Evolutionary conservation across 2,797 vertebrate genomes (phyloP).

Genomic region (Myotis planiceps): DNA sequence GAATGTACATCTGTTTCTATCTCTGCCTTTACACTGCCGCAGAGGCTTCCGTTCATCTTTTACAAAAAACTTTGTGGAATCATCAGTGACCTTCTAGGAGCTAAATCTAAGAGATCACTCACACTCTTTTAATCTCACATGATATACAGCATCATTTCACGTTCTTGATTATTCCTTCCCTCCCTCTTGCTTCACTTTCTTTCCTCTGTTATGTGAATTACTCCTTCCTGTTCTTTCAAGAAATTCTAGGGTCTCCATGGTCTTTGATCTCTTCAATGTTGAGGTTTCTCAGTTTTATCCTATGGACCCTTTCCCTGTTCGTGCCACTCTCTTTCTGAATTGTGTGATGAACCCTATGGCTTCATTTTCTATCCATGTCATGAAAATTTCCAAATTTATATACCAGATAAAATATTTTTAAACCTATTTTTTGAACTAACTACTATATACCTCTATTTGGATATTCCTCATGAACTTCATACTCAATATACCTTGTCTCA

Average conservation of each 20-base stretch:
- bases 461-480: neutral
- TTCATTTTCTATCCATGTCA: neutral
- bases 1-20: neutral
- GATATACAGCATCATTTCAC: neutral
- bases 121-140: neutral
- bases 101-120: neutral
- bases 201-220: neutral
- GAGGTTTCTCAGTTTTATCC: neutral
- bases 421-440: neutral
- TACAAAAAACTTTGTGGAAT: neutral
- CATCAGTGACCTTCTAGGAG: neutral
- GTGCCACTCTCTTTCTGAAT: neutral
- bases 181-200: neutral
- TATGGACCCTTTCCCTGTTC: neutral
- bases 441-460: neutral
- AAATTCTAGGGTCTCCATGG: neutral
- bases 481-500: neutral
- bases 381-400: conserved; percentile 32
- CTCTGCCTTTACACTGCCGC: neutral
- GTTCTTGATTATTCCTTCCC: neutral
- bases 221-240: neutral
- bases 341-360: neutral
- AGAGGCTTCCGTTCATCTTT: neutral
- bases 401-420: conserved; percentile 9
- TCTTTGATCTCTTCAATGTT: neutral